Base-by-base conservation (phyloP, 2,888 invertebrate genomes). In the Latrodectus hesperus region DNA sequence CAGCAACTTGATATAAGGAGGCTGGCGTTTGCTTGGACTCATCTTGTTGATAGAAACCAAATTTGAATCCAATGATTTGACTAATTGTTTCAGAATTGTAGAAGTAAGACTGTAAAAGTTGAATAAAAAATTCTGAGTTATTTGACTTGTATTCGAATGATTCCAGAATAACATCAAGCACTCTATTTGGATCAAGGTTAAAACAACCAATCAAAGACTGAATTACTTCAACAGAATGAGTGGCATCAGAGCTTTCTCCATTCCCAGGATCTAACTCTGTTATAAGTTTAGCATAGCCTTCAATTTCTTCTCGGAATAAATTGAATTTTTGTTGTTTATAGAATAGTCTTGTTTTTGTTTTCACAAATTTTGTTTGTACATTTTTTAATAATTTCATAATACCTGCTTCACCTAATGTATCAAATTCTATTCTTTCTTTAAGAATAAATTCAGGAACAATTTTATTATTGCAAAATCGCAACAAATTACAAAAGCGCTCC, bases 291-390 rank as follows among this genome's bases (percentile, higher is more conserved):
- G 99, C 96, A 93, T 98, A 99, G 9, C 99, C 99, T 94, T 99
- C 99, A 93, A 97, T 98, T 93, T 99, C 99, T 93, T 99, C 99
- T 81, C 99, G 95, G 92, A 99, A 96, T 91, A 99, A 94, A 93
- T 99, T 99, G 93, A 99, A 99, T 92, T 99, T 99, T 91, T 98
- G 95, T 93, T 99, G 99, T 92, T 99, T 99, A 93, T 99, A 99
- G 93, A 98, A 99, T 91, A 99, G 93, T 93, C 98, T 98, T 75
- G 99, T 99, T 94, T 99, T 99, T 87, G 98, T 96, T 94, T 98
- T 98, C 91, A 99, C 98, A 93, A 98, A 98, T 92, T 97, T 98
- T 72, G 97, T 96, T 92, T 96, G 96, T 93, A 97, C 97, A 90
- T 90, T 89, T 87, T 95, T 96, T 92, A 96, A 96, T 92, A 97